Base-by-base conservation (phyloP, 37 sponge, comb jelly and placozoan genomes). In the Chondrilla cf. caribensis region DNA sequence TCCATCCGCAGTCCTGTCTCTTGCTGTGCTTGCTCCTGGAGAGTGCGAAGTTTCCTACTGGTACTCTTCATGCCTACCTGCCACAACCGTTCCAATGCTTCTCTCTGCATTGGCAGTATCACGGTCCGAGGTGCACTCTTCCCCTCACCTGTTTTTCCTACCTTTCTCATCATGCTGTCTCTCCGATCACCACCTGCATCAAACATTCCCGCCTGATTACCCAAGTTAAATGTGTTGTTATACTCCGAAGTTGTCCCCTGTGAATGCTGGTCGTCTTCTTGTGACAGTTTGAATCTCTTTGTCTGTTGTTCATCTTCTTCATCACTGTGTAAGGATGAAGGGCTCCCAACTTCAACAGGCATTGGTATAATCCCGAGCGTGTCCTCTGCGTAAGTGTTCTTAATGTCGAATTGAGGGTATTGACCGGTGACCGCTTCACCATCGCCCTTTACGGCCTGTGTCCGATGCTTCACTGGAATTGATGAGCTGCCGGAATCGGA, bases 11-110 rank as follows among this genome's bases (percentile, higher is more conserved):
- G 84, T 29, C 90, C 90, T 3, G 93, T 93, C 65, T 84, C 80
- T 41, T 86, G 87, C 26, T 84, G 84, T 8, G 89, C 93, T 24
- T 68, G 65, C 44, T 78, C 72, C 80, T 93, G 93, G 22, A 93
- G 65, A 31, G 78, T 41, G 26, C 79, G 62, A 7, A 93, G 60
- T 58, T 86, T 83, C 80, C 82, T 39, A 0, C 88, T 80, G 0
- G 90, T 88, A 51, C 93, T 89, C 6, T 33, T 83, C 93, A 93
- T 93, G 3, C 93, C 93, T 21, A 41, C 35, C 21, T 77, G 79
- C 71, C 77, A 93, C 31, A 86, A 84, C 47, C 86, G 82, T 57
- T 93, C 93, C 60, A 93, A 81, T 26, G 89, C 80, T 2, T 79
- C 76, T 3, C 82, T 54, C 72, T 93, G 93, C 54, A 39, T 41